Evolutionary conservation across 2,113 vertebrate species (phyloP).

Genomic region (Proteles cristata): DNA sequence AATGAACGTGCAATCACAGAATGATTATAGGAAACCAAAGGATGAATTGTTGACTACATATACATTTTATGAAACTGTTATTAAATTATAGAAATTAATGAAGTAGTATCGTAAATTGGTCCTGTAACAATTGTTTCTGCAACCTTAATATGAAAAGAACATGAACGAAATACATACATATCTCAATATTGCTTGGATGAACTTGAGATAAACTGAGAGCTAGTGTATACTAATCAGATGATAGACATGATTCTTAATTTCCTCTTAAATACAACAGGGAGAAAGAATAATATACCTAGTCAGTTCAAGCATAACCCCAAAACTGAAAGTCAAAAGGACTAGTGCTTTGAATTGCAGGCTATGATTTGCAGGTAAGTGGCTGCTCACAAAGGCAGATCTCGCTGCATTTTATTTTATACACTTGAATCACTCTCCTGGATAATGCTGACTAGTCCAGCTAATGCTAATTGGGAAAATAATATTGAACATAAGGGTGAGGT

Average conservation of each 20-base stretch:
- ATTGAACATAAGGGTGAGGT: background rate
- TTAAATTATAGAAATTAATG: background rate
- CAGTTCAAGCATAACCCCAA: background rate
- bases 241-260: background rate
- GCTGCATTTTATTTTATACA: background rate
- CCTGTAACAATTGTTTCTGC: background rate
- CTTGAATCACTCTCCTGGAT: background rate
- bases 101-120: background rate
- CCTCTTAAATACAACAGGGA: background rate
- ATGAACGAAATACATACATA: background rate
- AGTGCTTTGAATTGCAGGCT: background rate
- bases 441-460: background rate
- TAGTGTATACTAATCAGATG: background rate
- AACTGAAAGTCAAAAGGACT: background rate
- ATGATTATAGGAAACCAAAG: background rate
- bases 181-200: background rate
- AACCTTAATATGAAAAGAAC: background rate
- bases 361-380: conserved; percentile 13
- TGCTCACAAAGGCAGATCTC: background rate
- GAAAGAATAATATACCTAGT: background rate
- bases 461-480: background rate
- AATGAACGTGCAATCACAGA: background rate
- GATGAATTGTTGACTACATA: background rate
- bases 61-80: background rate
- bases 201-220: background rate